phyloP scores from a whole-genome alignment of 1,140 invertebrate species.

The Agrypnia vestita region DNA sequence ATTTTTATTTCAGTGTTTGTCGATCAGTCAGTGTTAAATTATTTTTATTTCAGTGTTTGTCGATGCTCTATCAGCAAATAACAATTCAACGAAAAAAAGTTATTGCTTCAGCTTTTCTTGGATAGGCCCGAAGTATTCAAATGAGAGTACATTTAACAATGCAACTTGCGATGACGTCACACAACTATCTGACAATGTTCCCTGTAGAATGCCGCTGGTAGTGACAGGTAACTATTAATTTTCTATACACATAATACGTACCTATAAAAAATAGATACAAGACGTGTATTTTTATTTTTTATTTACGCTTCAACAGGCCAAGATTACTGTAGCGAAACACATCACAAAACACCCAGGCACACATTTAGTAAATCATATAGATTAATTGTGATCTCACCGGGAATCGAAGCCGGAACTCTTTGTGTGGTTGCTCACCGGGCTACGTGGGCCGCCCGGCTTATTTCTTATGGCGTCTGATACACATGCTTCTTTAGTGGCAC shows the following conservation, averaged over 20 bases:
- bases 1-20: conserved; percentile 51
- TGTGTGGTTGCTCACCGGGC: no score
- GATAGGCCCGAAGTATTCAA: conserved; percentile 72
- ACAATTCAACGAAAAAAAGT: conserved; percentile 53
- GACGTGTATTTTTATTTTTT: no score
- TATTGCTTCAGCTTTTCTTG: conserved; percentile 74
- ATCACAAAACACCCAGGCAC: no score
- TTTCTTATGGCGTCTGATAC: no score
- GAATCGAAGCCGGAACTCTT: no score
- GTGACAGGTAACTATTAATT: conserved; percentile 67
- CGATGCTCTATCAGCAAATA: conserved; percentile 13
- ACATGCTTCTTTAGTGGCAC: no score
- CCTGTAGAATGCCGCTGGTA: conserved; percentile 71
- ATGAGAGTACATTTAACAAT: conserved; percentile 68
- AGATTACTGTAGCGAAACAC: no score
- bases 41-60: conserved; percentile 51
- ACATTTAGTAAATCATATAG: no score
- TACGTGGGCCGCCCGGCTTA: no score
- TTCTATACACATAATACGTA: background rate
- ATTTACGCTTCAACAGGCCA: no score
- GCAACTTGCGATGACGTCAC: conserved; percentile 73
- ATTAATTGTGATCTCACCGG: no score
- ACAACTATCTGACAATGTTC: conserved; percentile 66
- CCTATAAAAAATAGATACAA: no score
- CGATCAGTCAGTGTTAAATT: background rate